Conservation (phyloP, 2,113 vertebrate genomes). For the Coryphaenoides rupestris region DNA sequence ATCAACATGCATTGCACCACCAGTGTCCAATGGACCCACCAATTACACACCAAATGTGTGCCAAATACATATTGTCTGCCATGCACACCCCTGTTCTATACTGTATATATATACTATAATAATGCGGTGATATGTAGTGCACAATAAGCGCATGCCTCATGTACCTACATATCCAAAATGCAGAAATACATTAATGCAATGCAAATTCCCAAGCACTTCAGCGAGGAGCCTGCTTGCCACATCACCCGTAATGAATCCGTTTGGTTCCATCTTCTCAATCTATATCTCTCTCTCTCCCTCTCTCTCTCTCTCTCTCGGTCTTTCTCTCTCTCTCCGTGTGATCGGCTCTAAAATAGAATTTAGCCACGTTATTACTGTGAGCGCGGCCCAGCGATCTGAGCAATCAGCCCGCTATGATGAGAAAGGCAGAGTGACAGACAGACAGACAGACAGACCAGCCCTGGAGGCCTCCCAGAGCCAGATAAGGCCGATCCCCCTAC, state of each 20-base stretch:
- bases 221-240: constrained; percentile 17
- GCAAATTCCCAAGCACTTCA: constrained; percentile 2
- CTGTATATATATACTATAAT: too few species aligned
- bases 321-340: constrained; percentile 20
- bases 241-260: constrained; percentile 48
- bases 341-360: constrained; percentile 51
- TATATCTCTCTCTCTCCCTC: background rate
- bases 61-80: too few species aligned
- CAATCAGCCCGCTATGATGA: constrained; percentile 26
- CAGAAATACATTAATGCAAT: background rate
- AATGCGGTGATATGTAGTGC: background rate
- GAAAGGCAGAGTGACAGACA: background rate
- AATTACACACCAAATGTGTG: background rate
- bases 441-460: too few species aligned
- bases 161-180: background rate
- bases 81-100: background rate
- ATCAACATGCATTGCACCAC: constrained; percentile 10
- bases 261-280: constrained; percentile 18
- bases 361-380: constrained; percentile 42
- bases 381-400: constrained; percentile 18
- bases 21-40: background rate
- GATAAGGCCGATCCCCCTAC: too few species aligned
- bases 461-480: too few species aligned
- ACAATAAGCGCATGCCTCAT: too few species aligned
- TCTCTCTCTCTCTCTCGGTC: background rate